Percentiles rank a stretch among this genome's conserved stretches.
Conservation (phyloP, 2,113 vertebrate genomes). For the Mustela lutreola region DNA sequence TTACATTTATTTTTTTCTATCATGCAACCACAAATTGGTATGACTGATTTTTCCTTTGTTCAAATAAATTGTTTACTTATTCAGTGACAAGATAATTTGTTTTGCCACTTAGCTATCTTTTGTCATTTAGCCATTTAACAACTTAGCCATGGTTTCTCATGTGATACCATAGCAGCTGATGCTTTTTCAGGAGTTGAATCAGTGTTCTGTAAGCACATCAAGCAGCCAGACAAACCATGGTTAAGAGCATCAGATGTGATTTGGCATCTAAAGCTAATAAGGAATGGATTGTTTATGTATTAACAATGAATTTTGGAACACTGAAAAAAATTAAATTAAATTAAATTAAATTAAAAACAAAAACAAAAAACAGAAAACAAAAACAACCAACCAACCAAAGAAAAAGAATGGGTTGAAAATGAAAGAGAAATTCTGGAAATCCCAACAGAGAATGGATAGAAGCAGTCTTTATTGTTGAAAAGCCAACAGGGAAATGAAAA, state of each 20-base stretch:
- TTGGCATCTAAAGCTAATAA: background rate
- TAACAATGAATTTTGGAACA: too few relatives aligned
- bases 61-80: background rate
- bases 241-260: background rate
- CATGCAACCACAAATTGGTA: background rate
- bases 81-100: background rate
- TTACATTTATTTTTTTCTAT: background rate
- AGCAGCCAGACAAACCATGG: background rate
- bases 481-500: background rate
- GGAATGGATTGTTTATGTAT: background rate
- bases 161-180: background rate
- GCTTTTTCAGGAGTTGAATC: background rate
- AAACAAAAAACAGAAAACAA: too few relatives aligned
- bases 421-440: conserved; percentile 23
- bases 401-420: background rate
- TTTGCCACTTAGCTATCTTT: background rate
- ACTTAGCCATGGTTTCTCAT: background rate
- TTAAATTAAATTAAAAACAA: too few relatives aligned
- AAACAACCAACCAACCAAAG: too few relatives aligned
- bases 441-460: background rate
- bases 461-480: background rate
- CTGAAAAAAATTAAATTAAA: too few relatives aligned
- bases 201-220: background rate
- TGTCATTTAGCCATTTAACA: background rate
- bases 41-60: conserved; percentile 32